Percentiles rank a stretch among this genome's conserved stretches.
phyloP scores from a whole-genome alignment of 1,140 invertebrate species.

The Plutomurus gul region DNA sequence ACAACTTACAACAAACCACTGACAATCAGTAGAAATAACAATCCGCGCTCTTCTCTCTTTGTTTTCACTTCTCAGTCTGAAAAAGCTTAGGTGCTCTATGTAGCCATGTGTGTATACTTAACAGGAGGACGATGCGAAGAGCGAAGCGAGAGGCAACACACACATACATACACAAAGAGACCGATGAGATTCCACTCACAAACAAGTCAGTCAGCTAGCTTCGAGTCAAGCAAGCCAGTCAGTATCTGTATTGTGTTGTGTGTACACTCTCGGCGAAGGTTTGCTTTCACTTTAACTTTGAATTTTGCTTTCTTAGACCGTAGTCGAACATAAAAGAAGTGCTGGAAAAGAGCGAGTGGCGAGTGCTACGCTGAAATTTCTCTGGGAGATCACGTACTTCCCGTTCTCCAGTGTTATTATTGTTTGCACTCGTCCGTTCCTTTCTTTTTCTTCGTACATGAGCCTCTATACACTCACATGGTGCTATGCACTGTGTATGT shows the following conservation, averaged over 20 bases:
- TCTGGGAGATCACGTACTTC: constrained; percentile 31
- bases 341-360: no score
- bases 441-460: no score
- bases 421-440: not conserved
- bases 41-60: not conserved
- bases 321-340: no score
- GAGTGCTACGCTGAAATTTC: not conserved
- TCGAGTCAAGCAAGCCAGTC: not conserved
- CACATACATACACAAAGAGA: not conserved
- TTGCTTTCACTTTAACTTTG: no score
- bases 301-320: no score
- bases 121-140: no score
- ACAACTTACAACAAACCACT: not conserved
- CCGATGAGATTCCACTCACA: not conserved
- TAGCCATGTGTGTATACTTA: no score
- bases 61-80: not conserved
- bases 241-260: no score
- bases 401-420: constrained; percentile 1
- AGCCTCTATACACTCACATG: no score
- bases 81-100: not conserved
- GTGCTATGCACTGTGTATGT: no score
- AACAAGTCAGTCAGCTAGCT: not conserved
- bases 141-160: no score
- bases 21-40: not conserved
- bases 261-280: no score